These are phyloP conservation scores for Drosophila mojavensis DNA, from an alignment of 1,140 invertebrate species.

Conservation along the genomic window DNA sequence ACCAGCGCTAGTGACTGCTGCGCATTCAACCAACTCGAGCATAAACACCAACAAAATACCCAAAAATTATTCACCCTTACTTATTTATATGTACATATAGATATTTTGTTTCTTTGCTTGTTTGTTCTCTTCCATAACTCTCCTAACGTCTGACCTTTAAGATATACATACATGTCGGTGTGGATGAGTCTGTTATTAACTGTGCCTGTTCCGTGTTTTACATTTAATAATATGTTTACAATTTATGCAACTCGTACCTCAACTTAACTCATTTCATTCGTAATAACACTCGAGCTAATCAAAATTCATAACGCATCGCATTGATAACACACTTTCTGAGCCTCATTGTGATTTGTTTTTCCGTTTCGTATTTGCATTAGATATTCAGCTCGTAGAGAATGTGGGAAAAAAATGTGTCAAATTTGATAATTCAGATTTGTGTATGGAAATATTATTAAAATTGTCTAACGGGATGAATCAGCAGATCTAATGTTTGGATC, in stretches of 20 bases:
- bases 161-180: slow-evolving; percentile 9
- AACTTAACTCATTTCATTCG: neutral
- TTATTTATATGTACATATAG: slow-evolving; percentile 14
- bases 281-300: slow-evolving; percentile 20
- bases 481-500: too few relatives aligned
- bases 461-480: too few relatives aligned
- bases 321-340: too few relatives aligned
- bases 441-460: too few relatives aligned
- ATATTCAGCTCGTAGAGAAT: too few relatives aligned
- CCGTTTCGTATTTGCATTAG: too few relatives aligned
- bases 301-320: slow-evolving; percentile 32
- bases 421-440: too few relatives aligned
- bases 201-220: slow-evolving; percentile 34
- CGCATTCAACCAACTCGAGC: slow-evolving; percentile 40
- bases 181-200: slow-evolving; percentile 10
- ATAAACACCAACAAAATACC: slow-evolving; percentile 6
- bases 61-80: slow-evolving; percentile 38
- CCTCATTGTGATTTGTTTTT: too few relatives aligned
- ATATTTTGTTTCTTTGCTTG: slow-evolving; percentile 14
- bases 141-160: slow-evolving; percentile 42
- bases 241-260: slow-evolving; percentile 32
- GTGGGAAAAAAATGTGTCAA: too few relatives aligned
- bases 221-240: slow-evolving; percentile 44
- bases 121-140: slow-evolving; percentile 41
- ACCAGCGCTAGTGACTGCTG: slow-evolving; percentile 35